These are phyloP conservation scores for Amiota communis DNA, from an alignment of 2,888 invertebrate genomes.

Conservation along the genomic window DNA sequence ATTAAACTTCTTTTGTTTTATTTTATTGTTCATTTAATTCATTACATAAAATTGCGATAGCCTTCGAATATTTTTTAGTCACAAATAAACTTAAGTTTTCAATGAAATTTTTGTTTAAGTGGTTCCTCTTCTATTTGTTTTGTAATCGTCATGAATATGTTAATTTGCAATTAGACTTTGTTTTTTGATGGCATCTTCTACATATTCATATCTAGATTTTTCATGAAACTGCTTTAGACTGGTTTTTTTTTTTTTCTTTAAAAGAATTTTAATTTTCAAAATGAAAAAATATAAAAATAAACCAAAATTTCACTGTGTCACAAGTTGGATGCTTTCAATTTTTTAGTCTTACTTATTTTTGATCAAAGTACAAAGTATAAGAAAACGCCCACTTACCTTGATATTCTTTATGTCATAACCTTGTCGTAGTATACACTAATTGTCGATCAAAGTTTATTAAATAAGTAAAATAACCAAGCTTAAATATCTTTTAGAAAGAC, in stretches of 20 bases:
- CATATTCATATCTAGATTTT: too few relatives aligned
- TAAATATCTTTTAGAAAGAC: too few relatives aligned
- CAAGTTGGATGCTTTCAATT: neutral
- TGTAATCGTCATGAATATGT: constrained; percentile 5
- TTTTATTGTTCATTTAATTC: neutral
- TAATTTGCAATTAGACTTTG: neutral
- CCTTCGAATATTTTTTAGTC: constrained; percentile 8
- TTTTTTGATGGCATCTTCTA: too few relatives aligned
- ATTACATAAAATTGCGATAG: too few relatives aligned
- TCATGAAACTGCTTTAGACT: constrained; percentile 4
- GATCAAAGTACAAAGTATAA: too few relatives aligned
- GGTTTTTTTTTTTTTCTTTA: constrained; percentile 1
- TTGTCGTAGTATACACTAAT: too few relatives aligned
- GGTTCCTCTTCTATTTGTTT: constrained; percentile 20
- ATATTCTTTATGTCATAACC: too few relatives aligned
- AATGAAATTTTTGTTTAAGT: constrained; percentile 9
- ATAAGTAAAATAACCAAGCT: too few relatives aligned
- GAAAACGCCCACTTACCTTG: too few relatives aligned
- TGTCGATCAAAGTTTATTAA: too few relatives aligned
- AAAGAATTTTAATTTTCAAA: constrained; percentile 12
- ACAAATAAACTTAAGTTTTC: neutral
- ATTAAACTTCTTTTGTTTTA: constrained; percentile 1
- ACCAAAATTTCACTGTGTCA: constrained; percentile 13
- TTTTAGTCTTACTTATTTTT: neutral
- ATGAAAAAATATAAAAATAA: neutral